Evolutionary conservation across 64 coral and sea anemone species (phyloP).

Genomic region (Platygyra sinensis): DNA sequence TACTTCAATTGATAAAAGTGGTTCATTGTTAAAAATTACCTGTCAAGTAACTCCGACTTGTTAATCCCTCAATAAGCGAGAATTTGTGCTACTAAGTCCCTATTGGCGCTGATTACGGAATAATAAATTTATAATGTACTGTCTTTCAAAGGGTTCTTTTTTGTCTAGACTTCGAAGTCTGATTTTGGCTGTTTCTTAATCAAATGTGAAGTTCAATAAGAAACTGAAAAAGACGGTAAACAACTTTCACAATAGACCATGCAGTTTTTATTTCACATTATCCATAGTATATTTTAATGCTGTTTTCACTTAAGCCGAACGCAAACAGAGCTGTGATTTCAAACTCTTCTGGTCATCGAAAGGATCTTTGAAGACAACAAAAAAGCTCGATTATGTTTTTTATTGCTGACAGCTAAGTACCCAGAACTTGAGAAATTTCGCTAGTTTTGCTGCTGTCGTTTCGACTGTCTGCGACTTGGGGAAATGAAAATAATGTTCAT

Average conservation of each 20-base stretch:
- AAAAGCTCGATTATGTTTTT: neutral
- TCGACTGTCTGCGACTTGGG: neutral
- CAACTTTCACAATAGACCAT: neutral
- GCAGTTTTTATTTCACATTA: neutral
- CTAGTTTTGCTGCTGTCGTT: neutral
- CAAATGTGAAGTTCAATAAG: neutral
- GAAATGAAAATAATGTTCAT: neutral
- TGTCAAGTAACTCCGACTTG: constrained; percentile 18
- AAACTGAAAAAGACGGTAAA: neutral
- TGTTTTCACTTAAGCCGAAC: neutral
- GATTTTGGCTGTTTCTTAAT: neutral
- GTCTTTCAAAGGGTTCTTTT: neutral
- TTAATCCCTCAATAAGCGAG: neutral
- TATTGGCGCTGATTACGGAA: neutral
- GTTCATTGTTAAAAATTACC: constrained; percentile 6
- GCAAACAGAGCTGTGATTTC: constrained; percentile 1
- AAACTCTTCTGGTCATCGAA: neutral
- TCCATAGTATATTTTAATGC: neutral
- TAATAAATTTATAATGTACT: neutral
- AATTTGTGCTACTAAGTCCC: neutral
- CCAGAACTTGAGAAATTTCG: constrained; percentile 8
- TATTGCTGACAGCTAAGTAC: neutral
- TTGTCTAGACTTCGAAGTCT: neutral
- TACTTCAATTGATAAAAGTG: constrained; percentile 9
- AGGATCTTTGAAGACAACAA: neutral